phyloP scores from a whole-genome alignment of 2,113 vertebrate genomes.

The Pycnonotus jocosus region DNA sequence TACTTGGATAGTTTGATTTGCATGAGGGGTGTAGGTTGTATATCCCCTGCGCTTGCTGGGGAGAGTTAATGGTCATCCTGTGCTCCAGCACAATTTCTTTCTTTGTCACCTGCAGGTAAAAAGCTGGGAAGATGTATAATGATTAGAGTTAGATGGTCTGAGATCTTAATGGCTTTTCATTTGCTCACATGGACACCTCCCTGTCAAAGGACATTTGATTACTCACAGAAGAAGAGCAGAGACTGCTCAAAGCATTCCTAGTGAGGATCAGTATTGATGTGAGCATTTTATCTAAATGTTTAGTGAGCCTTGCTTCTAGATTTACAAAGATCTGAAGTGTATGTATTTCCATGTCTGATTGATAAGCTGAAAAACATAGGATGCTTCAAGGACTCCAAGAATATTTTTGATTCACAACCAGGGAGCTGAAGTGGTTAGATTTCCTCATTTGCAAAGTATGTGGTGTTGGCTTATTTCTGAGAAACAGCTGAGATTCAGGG shows the following conservation, averaged over 20 bases:
- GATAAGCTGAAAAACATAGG: slow-evolving; percentile 26
- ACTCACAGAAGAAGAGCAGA: neutral
- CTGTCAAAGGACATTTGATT: neutral
- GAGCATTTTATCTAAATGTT: neutral
- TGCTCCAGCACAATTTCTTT: neutral
- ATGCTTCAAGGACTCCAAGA: slow-evolving; percentile 9
- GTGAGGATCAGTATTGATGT: neutral
- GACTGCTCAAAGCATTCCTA: neutral
- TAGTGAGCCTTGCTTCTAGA: neutral
- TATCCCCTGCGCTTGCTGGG: neutral
- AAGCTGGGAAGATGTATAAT: neutral
- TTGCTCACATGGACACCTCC: neutral
- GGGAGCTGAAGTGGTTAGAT: slow-evolving; percentile 11
- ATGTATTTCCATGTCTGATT: neutral
- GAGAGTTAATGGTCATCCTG: neutral
- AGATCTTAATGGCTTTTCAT: neutral
- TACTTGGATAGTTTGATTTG: neutral
- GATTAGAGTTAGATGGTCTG: neutral
- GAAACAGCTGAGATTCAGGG: neutral
- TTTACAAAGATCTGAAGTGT: neutral
- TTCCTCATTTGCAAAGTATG: neutral
- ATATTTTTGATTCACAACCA: slow-evolving; percentile 18
- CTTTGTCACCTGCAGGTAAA: neutral
- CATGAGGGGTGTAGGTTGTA: neutral
- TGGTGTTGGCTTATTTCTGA: slow-evolving; percentile 9